Evolutionary conservation across 2,888 invertebrate genomes (phyloP).

Genomic region (Tenodera sinensis): DNA sequence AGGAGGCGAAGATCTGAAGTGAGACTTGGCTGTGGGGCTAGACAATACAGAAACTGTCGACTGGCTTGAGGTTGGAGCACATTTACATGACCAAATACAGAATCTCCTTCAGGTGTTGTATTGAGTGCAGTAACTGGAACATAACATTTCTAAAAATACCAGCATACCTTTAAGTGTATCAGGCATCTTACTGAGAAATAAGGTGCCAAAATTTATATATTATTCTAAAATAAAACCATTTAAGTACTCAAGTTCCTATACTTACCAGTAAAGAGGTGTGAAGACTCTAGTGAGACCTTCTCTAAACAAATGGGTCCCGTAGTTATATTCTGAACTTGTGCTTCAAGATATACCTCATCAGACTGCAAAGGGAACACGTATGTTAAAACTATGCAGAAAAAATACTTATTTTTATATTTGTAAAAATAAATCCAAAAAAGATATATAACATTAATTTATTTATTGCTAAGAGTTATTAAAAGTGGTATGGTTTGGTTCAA

Average conservation of each 20-base stretch:
- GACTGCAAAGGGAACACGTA: constrained; percentile 46
- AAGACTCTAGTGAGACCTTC: constrained; percentile 89
- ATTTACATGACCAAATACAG: constrained; percentile 75
- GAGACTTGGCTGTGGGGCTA: constrained; percentile 75
- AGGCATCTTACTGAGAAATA: neutral
- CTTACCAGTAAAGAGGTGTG: constrained; percentile 75
- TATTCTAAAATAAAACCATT: neutral
- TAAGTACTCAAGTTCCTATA: neutral
- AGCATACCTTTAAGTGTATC: neutral
- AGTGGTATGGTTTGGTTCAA: too few relatives aligned
- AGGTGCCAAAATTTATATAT: neutral
- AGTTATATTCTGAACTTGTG: constrained; percentile 90
- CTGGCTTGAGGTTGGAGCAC: constrained; percentile 85
- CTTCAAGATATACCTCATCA: constrained; percentile 68
- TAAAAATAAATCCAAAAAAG: too few relatives aligned
- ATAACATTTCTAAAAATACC: neutral
- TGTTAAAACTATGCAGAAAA: too few relatives aligned
- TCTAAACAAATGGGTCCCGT: constrained; percentile 89
- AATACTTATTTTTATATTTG: too few relatives aligned
- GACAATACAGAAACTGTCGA: constrained; percentile 91
- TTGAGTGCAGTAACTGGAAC: constrained; percentile 65
- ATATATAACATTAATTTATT: too few relatives aligned
- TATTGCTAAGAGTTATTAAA: too few relatives aligned
- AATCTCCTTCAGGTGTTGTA: constrained; percentile 60
- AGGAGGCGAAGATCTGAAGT: constrained; percentile 73